Evolutionary conservation across 2,888 invertebrate species (phyloP).

Genomic region (Epinotia ramella): DNA sequence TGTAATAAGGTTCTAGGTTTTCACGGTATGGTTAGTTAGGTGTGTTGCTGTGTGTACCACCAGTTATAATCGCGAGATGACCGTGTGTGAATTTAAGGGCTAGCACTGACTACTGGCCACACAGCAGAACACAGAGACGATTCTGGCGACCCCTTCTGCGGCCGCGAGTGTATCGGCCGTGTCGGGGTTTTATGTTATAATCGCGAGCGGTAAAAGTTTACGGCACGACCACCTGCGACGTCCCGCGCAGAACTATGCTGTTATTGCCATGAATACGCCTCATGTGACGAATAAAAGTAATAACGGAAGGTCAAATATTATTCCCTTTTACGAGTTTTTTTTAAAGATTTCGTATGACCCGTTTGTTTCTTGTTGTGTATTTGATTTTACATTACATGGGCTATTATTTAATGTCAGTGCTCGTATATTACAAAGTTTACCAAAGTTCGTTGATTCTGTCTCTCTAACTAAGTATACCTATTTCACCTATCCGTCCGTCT

Average conservation of each 20-base stretch:
- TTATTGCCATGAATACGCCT: slow-evolving; percentile 38
- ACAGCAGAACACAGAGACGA: too few species aligned
- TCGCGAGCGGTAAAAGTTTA: slow-evolving; percentile 41
- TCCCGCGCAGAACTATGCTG: slow-evolving; percentile 31
- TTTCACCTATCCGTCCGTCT: too few species aligned
- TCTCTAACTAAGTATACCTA: too few species aligned
- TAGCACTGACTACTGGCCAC: not conserved
- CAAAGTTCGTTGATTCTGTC: too few species aligned
- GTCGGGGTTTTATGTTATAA: slow-evolving; percentile 39
- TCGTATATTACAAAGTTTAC: too few species aligned
- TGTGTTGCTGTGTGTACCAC: too few species aligned
- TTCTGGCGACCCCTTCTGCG: slow-evolving; percentile 10
- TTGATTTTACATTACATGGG: not conserved
- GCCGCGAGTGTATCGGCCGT: slow-evolving; percentile 20
- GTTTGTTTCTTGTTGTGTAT: not conserved
- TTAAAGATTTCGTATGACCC: slow-evolving; percentile 1
- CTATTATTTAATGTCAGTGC: too few species aligned
- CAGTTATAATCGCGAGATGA: slow-evolving; percentile 28
- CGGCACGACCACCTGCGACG: slow-evolving; percentile 34
- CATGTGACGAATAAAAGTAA: slow-evolving; percentile 20
- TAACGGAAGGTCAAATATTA: slow-evolving; percentile 28
- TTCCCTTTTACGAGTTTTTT: slow-evolving; percentile 20
- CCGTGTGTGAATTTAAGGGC: too few species aligned
- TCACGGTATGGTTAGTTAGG: too few species aligned
- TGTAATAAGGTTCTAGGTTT: too few species aligned